phyloP scores from a whole-genome alignment of 92 coral and sea anemone genomes.

The Porites divaricata region DNA sequence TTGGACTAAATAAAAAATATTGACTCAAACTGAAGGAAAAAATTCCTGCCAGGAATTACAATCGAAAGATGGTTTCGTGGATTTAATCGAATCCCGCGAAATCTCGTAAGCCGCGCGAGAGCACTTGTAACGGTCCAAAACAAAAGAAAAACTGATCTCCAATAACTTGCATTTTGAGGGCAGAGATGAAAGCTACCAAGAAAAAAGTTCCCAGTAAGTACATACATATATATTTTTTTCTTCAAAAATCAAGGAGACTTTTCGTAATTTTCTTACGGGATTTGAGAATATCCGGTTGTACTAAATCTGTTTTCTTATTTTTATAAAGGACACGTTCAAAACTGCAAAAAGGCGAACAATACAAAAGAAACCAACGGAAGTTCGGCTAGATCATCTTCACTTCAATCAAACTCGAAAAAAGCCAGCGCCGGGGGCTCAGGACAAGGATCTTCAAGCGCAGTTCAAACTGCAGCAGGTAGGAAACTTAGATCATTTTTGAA shows the following conservation, averaged over 20 bases:
- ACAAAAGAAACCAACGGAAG: constrained; percentile 2
- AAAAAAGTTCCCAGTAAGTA: constrained; percentile 17
- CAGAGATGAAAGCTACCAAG: constrained; percentile 25
- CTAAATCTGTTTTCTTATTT: too few relatives aligned
- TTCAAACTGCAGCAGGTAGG: constrained; percentile 40
- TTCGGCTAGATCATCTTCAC: not conserved
- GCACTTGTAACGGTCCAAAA: constrained; percentile 18
- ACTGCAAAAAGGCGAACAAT: constrained; percentile 15
- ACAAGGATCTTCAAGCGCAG: not conserved
- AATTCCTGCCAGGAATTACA: not conserved
- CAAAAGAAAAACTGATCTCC: not conserved
- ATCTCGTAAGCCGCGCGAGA: constrained; percentile 34
- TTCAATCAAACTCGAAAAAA: constrained; percentile 11
- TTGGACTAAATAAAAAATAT: too few relatives aligned
- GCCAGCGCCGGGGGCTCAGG: not conserved
- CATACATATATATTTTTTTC: not conserved
- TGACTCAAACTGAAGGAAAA: not conserved
- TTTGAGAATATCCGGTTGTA: not conserved
- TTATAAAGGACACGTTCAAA: not conserved
- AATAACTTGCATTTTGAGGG: not conserved
- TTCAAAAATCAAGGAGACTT: not conserved
- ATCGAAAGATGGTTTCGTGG: not conserved
- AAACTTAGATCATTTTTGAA: too few relatives aligned
- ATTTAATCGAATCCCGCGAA: constrained; percentile 13
- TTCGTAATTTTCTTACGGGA: not conserved